Evolutionary conservation across 2,113 vertebrate genomes (phyloP).

Genomic region (Origma solitaria): DNA sequence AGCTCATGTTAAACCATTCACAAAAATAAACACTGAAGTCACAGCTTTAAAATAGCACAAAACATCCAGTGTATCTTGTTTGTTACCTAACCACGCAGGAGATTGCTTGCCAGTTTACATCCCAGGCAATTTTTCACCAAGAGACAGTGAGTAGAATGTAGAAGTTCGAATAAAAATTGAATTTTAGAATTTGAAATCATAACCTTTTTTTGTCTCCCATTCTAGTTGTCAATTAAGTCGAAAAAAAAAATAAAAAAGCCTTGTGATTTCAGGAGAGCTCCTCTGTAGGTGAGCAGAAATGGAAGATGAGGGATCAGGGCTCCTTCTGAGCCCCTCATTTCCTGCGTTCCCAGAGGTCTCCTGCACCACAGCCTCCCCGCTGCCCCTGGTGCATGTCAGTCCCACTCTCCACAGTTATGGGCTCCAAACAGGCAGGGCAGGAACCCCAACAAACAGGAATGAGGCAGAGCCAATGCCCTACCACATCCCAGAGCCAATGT

Average conservation of each 20-base stretch:
- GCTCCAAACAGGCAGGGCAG: background rate
- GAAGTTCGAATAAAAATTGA: background rate
- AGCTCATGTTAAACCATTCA: background rate
- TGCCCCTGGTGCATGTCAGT: fast-evolving
- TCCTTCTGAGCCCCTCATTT: background rate
- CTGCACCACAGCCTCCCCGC: background rate
- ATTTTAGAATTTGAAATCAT: background rate
- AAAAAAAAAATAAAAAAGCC: background rate
- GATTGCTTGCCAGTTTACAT: background rate
- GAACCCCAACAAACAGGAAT: background rate
- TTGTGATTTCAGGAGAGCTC: background rate
- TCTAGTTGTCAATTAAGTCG: background rate
- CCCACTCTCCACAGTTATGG: background rate
- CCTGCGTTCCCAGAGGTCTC: background rate
- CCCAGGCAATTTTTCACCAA: background rate
- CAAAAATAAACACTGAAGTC: conserved; percentile 45
- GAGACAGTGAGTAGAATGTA: background rate
- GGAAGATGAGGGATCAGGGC: background rate
- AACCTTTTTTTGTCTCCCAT: background rate
- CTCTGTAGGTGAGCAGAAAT: background rate
- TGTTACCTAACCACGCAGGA: background rate
- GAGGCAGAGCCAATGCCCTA: background rate
- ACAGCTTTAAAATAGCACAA: conserved; percentile 37
- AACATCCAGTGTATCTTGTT: background rate
- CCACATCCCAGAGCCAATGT: fast-evolving